Conservation (phyloP, 1,140 invertebrate genomes). For the Drosophila pachea region DNA sequence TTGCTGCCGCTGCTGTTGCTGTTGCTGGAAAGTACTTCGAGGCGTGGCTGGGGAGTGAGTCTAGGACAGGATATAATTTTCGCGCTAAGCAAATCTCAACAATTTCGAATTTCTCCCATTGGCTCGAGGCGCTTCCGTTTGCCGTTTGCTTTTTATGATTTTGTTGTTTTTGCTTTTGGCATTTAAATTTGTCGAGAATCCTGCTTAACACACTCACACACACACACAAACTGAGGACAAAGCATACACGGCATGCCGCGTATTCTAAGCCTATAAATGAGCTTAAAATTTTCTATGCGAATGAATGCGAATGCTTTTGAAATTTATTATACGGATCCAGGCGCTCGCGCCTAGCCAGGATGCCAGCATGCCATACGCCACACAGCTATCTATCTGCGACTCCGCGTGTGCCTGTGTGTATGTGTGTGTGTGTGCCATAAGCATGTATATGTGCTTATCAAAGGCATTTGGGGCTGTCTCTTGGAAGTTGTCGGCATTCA, state of each 20-base stretch:
- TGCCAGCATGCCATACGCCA: neutral
- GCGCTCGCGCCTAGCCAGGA: neutral
- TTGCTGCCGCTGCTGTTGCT: neutral
- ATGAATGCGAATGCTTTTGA: conserved; percentile 77
- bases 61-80: conserved; percentile 63
- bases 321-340: conserved; percentile 63
- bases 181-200: conserved; percentile 69
- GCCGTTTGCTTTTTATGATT: conserved; percentile 62
- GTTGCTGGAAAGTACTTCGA: neutral
- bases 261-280: conserved; percentile 78
- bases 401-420: conserved; percentile 4
- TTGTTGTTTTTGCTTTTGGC: conserved; percentile 61
- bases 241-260: conserved; percentile 7
- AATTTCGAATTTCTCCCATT: conserved; percentile 60
- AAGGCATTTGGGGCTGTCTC: conserved; percentile 56
- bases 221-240: neutral
- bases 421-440: too few relatives aligned
- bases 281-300: conserved; percentile 78
- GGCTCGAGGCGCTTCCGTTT: conserved; percentile 64
- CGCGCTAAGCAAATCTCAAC: conserved; percentile 73
- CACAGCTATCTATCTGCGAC: neutral
- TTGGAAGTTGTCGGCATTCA: conserved; percentile 48
- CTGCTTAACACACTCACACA: conserved; percentile 44
- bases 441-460: conserved; percentile 40
- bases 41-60: neutral